phyloP scores from a whole-genome alignment of 1,140 invertebrate genomes.

The Chrysoperla carnea region DNA sequence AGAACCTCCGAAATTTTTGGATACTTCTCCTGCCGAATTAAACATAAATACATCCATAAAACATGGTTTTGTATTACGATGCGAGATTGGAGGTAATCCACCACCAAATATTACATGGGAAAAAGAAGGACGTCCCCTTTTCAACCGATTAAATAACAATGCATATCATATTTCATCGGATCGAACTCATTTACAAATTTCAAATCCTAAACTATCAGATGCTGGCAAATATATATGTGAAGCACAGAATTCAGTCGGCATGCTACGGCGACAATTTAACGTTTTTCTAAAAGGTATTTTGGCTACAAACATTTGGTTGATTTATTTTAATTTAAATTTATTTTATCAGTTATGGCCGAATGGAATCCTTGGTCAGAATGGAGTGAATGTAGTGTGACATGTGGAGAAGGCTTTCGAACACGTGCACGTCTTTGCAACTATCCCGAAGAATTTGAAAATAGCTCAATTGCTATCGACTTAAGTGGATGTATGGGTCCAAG shows the following conservation, averaged over 20 bases:
- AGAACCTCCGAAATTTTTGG: background rate
- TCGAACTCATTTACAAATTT: constrained; percentile 9
- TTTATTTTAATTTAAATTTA: background rate
- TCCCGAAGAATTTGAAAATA: constrained; percentile 17
- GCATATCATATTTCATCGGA: constrained; percentile 10
- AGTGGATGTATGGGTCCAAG: no score
- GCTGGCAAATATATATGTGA: constrained; percentile 26
- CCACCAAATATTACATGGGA: constrained; percentile 22
- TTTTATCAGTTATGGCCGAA: constrained; percentile 22
- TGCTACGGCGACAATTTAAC: constrained; percentile 18
- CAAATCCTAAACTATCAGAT: constrained; percentile 10
- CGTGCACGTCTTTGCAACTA: constrained; percentile 21
- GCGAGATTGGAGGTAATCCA: constrained; percentile 29
- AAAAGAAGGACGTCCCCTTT: constrained; percentile 2
- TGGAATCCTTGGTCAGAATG: constrained; percentile 31
- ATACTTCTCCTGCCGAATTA: background rate
- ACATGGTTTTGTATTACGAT: constrained; percentile 11
- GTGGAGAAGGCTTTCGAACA: constrained; percentile 25
- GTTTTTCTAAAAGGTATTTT: constrained; percentile 20
- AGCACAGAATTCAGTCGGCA: constrained; percentile 21
- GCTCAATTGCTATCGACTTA: no score
- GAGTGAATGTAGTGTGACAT: constrained; percentile 27
- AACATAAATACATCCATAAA: background rate
- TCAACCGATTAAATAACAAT: background rate
- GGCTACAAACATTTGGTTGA: background rate